Evolutionary conservation across 2,888 invertebrate genomes (phyloP), one percentile per base, ranked within the genome.

Genomic region (Tenodera sinensis): DNA sequence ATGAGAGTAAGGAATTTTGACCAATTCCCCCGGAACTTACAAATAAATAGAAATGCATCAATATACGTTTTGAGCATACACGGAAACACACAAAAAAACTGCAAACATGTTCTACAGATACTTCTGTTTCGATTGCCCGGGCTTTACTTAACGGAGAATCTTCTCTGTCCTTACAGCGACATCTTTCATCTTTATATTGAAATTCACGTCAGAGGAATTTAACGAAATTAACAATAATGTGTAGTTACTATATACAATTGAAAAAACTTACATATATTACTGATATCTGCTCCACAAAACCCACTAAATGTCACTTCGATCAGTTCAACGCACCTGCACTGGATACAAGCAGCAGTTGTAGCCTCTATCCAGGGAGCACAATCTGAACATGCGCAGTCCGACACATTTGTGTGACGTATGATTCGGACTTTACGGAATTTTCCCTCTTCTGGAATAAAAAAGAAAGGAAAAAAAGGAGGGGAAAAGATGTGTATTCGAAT

Each of bases 331-430:
- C 85, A 89, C 89, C 89, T 82, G 89, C 86, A 85, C 28, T 85
- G 85, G 85, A 42, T 85, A 85, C 82, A 82, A 85, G 89, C 85
- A 47, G 47, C 54, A 71, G 20, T 71, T 14, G 20, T 90, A 88
- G 89, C 89, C 90, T 89, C 90, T 89, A 89, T 84, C 90, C 90
- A 90, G 89, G 90, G 89, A 71, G 85, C 30, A 28, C 89, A 88
- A 83, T 89, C 30, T 81, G 90, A 88, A 81, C 90, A 90, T 89
- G 90, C 90, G 90, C 88, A 89, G 84, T 83, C 20, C 25, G 42
- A 42, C 47, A 54, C 28, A 28, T 71, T n/a, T 71, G 47, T 84
- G 82, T 89, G 89, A 89, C 89, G 89, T 88, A 89, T 85, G 82
- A 85, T 83, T 85, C 82, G 85, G 86, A 42, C 89, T 88, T 89